Evolutionary conservation across 2,797 vertebrate species (phyloP).

Genomic region (Spondyliosoma cantharus): DNA sequence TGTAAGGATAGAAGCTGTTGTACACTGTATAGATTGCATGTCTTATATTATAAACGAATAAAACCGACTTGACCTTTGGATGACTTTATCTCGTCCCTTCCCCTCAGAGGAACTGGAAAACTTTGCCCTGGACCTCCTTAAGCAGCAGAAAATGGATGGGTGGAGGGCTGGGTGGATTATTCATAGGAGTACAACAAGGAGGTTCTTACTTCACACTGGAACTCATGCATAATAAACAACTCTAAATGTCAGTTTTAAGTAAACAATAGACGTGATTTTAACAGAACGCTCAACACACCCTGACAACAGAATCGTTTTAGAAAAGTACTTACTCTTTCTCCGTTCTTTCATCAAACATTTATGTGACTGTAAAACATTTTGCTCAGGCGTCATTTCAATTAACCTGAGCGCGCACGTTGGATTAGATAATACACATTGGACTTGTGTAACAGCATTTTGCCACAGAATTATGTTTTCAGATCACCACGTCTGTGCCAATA

Average conservation of each 20-base stretch:
- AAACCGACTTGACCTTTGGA: not conserved
- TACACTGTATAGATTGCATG: not conserved
- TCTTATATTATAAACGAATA: not conserved
- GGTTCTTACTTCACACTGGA: not conserved
- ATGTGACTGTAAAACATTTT: not conserved
- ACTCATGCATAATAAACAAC: not conserved
- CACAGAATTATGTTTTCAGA: slow-evolving; percentile 24
- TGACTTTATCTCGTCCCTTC: not conserved
- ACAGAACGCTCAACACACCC: not conserved
- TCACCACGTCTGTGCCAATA: slow-evolving; percentile 17
- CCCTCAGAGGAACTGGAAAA: not conserved
- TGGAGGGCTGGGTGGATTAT: not conserved
- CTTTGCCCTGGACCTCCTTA: not conserved
- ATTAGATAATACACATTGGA: not conserved
- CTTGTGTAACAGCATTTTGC: not conserved
- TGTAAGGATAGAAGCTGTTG: not conserved
- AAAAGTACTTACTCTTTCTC: not conserved
- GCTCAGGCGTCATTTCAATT: not conserved
- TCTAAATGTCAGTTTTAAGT: slow-evolving; percentile 27
- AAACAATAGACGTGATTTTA: slow-evolving; percentile 33
- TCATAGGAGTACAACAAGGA: slow-evolving; percentile 2
- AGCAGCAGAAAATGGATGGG: not conserved
- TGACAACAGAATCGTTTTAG: not conserved
- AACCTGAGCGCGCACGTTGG: not conserved
- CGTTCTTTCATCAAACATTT: not conserved